phyloP scores from a whole-genome alignment of 2,113 vertebrate species.

The Hipposideros armiger region DNA sequence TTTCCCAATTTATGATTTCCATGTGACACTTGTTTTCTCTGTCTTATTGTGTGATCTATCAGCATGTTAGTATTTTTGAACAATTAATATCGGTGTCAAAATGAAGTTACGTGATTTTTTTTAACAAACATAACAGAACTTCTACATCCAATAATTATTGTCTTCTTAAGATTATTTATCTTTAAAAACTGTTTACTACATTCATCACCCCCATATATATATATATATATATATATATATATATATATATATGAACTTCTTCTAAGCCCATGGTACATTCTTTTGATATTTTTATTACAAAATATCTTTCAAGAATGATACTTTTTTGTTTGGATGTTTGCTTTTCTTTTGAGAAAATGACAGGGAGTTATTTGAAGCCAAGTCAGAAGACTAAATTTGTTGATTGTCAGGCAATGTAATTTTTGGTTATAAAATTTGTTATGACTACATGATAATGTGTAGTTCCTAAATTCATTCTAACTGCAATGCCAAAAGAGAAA shows the following conservation, averaged over 20 bases:
- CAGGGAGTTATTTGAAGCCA: conserved; percentile 8
- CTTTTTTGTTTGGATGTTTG: conserved; percentile 38
- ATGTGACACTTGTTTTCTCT: background rate
- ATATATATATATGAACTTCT: background rate
- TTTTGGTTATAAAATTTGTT: conserved; percentile 3
- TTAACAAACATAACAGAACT: conserved; percentile 10
- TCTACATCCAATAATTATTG: background rate
- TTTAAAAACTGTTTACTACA: background rate
- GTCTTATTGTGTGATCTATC: background rate
- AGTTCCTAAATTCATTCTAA: conserved; percentile 33
- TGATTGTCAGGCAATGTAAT: background rate
- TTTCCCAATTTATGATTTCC: conserved; percentile 24
- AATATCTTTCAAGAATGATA: background rate
- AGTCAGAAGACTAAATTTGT: background rate
- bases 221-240: too few species aligned
- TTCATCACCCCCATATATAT: background rate
- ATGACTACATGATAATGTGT: background rate
- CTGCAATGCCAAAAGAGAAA: background rate
- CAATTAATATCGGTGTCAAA: background rate
- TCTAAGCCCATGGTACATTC: background rate
- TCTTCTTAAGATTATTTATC: conserved; percentile 35
- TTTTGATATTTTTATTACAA: conserved; percentile 2
- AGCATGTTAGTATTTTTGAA: background rate
- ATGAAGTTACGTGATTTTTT: conserved; percentile 40
- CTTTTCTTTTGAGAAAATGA: conserved; percentile 54